Percentiles rank a stretch among this genome's conserved stretches.
phyloP scores from a whole-genome alignment of 2,888 invertebrate genomes.

The Pyrrhia umbra region DNA sequence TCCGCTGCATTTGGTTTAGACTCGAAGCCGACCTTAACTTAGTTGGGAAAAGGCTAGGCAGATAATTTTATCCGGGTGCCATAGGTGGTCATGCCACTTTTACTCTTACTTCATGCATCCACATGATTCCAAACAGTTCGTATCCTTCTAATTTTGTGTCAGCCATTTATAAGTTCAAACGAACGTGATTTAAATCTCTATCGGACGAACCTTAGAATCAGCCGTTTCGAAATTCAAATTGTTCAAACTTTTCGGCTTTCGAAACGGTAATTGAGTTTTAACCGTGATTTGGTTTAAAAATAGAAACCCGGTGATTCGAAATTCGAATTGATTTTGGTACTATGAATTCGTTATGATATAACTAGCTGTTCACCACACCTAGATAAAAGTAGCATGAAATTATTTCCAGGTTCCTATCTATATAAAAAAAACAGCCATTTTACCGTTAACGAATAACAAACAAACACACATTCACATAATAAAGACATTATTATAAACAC shows the following conservation, averaged over 20 bases:
- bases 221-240: slow-evolving; percentile 57
- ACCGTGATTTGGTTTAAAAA: slow-evolving; percentile 58
- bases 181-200: slow-evolving; percentile 59
- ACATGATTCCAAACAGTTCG: slow-evolving; percentile 22
- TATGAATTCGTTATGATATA: slow-evolving; percentile 1
- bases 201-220: slow-evolving; percentile 29
- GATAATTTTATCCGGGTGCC: too few species aligned
- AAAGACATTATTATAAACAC: too few species aligned
- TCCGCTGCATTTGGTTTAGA: too few species aligned
- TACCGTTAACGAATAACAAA: too few species aligned
- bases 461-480: too few species aligned
- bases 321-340: slow-evolving; percentile 11
- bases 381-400: too few species aligned
- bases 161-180: slow-evolving; percentile 43
- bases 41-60: too few species aligned
- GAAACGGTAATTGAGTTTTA: slow-evolving; percentile 62
- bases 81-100: too few species aligned
- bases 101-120: slow-evolving; percentile 2
- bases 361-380: too few species aligned
- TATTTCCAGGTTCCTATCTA: too few species aligned
- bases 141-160: slow-evolving; percentile 40
- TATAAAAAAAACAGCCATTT: too few species aligned
- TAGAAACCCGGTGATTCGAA: slow-evolving; percentile 43
- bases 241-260: slow-evolving; percentile 54
- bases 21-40: too few species aligned